Evolutionary conservation across 2,888 invertebrate species (phyloP).

Genomic region (Blastobasis adustella): DNA sequence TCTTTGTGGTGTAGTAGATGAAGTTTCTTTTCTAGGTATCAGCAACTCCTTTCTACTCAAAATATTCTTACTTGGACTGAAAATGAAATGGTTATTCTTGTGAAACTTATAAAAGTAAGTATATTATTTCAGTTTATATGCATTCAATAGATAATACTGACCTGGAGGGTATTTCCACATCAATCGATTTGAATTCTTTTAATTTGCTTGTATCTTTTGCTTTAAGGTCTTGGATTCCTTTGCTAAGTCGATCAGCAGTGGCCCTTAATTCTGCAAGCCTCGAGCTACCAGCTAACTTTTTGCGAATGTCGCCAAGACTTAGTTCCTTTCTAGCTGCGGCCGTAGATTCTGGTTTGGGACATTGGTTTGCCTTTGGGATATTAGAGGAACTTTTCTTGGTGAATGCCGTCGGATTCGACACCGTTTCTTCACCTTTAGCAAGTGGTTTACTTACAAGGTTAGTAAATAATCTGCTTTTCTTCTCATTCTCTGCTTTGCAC

Average conservation of each 20-base stretch:
- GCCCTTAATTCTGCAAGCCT: conserved; percentile 82
- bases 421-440: background rate
- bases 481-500: conserved; percentile 7
- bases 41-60: conserved; percentile 42
- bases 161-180: conserved; percentile 85
- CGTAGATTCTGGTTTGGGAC: conserved; percentile 48
- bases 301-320: conserved; percentile 80
- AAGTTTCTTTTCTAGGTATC: conserved; percentile 75
- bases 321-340: conserved; percentile 74
- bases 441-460: conserved; percentile 6
- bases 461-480: conserved; percentile 5
- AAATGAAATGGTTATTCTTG: conserved; percentile 23
- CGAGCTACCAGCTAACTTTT: conserved; percentile 79
- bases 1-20: conserved; percentile 47
- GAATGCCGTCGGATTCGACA: conserved; percentile 27
- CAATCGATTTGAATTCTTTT: conserved; percentile 82
- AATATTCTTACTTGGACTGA: conserved; percentile 77
- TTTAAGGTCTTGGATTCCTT: conserved; percentile 77
- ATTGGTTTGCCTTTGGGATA: conserved; percentile 24
- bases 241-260: conserved; percentile 78
- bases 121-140: background rate
- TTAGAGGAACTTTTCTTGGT: conserved; percentile 52
- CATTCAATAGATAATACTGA: conserved; percentile 27
- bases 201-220: conserved; percentile 69
- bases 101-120: background rate